Percentiles rank a stretch among this genome's conserved stretches.
Evolutionary conservation across 30 jellyfish, hydroid and myxozoan species (phyloP).

Genomic region (Hydra vulgaris): DNA sequence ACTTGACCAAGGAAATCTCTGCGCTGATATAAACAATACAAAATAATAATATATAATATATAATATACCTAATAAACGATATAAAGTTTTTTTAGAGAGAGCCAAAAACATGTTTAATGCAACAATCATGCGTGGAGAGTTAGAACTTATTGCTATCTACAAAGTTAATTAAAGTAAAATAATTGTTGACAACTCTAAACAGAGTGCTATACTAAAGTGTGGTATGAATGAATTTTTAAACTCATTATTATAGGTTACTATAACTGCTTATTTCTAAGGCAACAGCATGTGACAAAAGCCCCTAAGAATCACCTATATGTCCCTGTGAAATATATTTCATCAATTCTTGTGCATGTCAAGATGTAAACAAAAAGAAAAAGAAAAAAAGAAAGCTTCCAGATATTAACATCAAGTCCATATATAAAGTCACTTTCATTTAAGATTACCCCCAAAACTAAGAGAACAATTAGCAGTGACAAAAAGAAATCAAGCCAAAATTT

Average conservation of each 20-base stretch:
- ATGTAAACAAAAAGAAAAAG: not conserved
- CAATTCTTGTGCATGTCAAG: not conserved
- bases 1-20: too few relatives aligned
- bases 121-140: too few relatives aligned
- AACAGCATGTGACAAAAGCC: not conserved
- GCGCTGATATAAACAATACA: too few relatives aligned
- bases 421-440: not conserved
- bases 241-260: not conserved
- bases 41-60: too few relatives aligned
- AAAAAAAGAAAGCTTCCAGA: not conserved
- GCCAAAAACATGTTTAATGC: too few relatives aligned
- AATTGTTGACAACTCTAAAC: too few relatives aligned
- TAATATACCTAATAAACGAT: too few relatives aligned
- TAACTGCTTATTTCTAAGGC: not conserved
- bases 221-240: too few relatives aligned
- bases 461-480: not conserved
- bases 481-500: not conserved
- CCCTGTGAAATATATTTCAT: not conserved
- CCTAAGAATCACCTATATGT: not conserved
- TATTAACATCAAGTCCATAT: not conserved
- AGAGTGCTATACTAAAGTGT: too few relatives aligned
- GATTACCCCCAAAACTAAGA: not conserved
- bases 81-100: too few relatives aligned
- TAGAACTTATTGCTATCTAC: too few relatives aligned
- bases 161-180: too few relatives aligned